phyloP scores from a whole-genome alignment of 2,888 invertebrate genomes.

The Caenorhabditis sulstoni region DNA sequence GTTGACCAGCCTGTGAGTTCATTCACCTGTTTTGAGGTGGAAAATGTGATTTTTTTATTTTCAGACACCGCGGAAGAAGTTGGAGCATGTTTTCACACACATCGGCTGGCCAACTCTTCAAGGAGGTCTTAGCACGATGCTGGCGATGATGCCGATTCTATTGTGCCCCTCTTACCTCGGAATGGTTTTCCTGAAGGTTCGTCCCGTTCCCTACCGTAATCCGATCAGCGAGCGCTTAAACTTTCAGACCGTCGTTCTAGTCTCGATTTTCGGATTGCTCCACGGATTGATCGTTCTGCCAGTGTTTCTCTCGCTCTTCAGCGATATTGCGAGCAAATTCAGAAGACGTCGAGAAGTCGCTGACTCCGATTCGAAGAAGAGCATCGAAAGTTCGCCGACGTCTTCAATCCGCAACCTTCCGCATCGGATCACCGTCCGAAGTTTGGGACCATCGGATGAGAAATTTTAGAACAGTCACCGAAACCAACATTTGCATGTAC shows the following conservation, averaged over 20 bases:
- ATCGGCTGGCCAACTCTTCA: constrained; percentile 75
- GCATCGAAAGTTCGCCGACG: neutral
- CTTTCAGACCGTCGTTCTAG: constrained; percentile 68
- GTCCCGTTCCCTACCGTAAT: neutral
- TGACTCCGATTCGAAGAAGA: neutral
- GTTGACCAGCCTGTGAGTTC: constrained; percentile 62
- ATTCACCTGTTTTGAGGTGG: too few species aligned
- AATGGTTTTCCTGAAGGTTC: constrained; percentile 69
- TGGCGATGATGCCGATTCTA: constrained; percentile 70
- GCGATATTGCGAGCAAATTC: constrained; percentile 8
- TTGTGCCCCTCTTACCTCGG: constrained; percentile 66
- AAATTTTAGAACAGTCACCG: too few species aligned
- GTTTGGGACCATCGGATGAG: too few species aligned
- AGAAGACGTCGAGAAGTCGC: neutral
- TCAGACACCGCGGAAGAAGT: constrained; percentile 62
- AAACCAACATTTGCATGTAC: neutral
- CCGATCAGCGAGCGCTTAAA: neutral
- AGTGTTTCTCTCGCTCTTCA: constrained; percentile 64
- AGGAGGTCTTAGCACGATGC: constrained; percentile 68
- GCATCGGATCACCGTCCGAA: neutral
- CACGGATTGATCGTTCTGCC: constrained; percentile 72
- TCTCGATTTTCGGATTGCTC: constrained; percentile 69
- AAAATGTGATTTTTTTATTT: too few species aligned
- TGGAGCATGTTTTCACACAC: constrained; percentile 64
- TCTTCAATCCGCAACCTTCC: neutral